Evolutionary conservation across 2,797 vertebrate species (phyloP).

Genomic region (Aphelocoma californica): DNA sequence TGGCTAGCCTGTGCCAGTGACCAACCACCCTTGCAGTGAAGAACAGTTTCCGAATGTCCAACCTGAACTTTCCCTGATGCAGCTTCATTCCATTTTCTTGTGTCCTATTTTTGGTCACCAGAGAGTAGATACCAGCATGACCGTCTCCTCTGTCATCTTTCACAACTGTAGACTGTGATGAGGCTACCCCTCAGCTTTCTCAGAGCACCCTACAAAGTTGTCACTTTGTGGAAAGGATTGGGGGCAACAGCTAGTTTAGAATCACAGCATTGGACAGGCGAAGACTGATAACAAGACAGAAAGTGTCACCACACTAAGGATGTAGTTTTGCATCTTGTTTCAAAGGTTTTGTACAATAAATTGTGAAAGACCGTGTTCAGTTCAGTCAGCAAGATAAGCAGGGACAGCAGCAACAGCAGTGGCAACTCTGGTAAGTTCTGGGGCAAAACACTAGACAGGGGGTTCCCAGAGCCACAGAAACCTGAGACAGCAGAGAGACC

Average conservation of each 20-base stretch:
- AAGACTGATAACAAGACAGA: not conserved
- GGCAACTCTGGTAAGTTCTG: not conserved
- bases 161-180: not conserved
- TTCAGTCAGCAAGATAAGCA: not conserved
- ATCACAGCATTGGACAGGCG: not conserved
- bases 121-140: not conserved
- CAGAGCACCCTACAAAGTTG: not conserved
- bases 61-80: not conserved
- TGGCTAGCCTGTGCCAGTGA: not conserved
- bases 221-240: not conserved
- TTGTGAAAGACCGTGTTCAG: not conserved
- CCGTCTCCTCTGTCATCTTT: not conserved
- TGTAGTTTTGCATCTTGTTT: not conserved
- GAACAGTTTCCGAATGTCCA: not conserved
- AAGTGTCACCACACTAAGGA: not conserved
- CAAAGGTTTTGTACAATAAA: not conserved
- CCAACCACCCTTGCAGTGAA: fast-evolving
- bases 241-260: not conserved
- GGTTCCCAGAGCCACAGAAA: not conserved
- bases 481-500: not conserved
- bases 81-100: not conserved
- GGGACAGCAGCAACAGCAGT: not conserved
- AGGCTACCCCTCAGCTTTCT: not conserved
- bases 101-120: not conserved
- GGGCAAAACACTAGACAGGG: not conserved